Base-by-base conservation (phyloP, 2,113 vertebrate species). In the Lophochroa leadbeateri region DNA sequence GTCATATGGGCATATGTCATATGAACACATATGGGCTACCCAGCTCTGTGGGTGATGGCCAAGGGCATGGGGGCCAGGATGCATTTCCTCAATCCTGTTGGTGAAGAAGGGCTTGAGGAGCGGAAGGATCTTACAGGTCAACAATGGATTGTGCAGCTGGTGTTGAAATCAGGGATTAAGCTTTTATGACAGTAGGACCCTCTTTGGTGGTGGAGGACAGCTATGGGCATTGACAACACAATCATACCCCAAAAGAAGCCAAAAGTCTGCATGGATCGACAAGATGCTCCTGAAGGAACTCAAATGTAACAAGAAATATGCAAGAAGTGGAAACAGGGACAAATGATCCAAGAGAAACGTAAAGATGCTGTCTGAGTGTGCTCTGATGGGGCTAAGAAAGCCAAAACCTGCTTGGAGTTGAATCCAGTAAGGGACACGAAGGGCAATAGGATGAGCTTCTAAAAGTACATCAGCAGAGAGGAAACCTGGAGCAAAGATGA, bases 21-120 rank as follows among this genome's bases (percentile, higher is more conserved):
- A n/a, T 23, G 33, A 58, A 14, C 33, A n/a, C n/a, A 58, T 7
- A 57, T 47, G 19, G 70, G 39, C 23, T 37, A 27, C 31, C 4
- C 1, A 1, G 18, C 17, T 33, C 13, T 25, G 11, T 10, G 47
- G n/a, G 18, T 27, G 60, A 37, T 27, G 21, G 28, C 1, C 8
- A 35, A 33, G 28, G 27, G 16, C 29, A 3, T 5, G 10, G 44
- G 37, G 9, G 11, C 21, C 44, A 58, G 35, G 8, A 44, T 11
- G 11, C n/a, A 47, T 46, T 16, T 80, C n/a, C 41, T 80, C 41
- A 41, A 3, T 49, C 17, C 19, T 72, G 29, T 11, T 20, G 16
- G 16, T 58, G 69, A 58, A 74, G 50, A 75, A 27, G 35, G 20
- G 4, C 18, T 75, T 58, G 43, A 75, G 18, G 52, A 67, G 17